Base-by-base conservation (phyloP, 2,888 invertebrate species). In the Epiblema foenella region DNA sequence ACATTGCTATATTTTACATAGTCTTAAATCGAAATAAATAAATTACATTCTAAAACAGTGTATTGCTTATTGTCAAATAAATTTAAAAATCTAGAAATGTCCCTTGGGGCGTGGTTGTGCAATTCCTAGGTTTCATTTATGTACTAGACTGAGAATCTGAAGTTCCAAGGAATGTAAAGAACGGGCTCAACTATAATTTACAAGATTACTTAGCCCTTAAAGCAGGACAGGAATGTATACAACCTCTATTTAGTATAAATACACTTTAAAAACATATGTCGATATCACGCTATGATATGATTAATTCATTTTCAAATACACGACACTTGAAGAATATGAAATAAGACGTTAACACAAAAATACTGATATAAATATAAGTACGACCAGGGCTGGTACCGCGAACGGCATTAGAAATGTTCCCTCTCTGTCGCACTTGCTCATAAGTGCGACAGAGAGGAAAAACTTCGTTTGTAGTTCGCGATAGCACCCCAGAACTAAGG, bases 1-100 rank as follows among this genome's bases (percentile, higher is more conserved):
- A 93, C 91, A 86, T 87, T 84, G 89, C 87, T 86, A 88, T 89
- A 89, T 86, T 89, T 91, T 90, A 93, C 90, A 89, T 89, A 88
- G 87, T 89, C 92, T 88, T 93, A 93, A 86, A 89, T 84, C 90
- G 86, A 92, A 93, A 93, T 93, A 93, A 93, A 93, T 93, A 91
- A 92, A 88, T 90, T 85, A 91, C 83, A 83, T 79, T 87, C 90
- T 91, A 90, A 66, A 81, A 83, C 83, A 87, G 83, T 84, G 83
- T 86, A 88, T 89, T 85, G 89, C 92, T 93, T 93, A 92, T 91
- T 92, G 92, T 93, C 93, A 85, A 93, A 90, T 86, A 83, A 91
- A 90, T 87, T 84, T 82, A 86, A 88, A 86, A 81, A 76, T 79
- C 84, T 83, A 85, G 74, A 75, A 77, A 79, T 74, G 77, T 78